A percentile compares a stretch with the other conserved stretches of the same genome.
Conservation (phyloP, 2,113 vertebrate species). For the Brachypteracias leptosomus region DNA sequence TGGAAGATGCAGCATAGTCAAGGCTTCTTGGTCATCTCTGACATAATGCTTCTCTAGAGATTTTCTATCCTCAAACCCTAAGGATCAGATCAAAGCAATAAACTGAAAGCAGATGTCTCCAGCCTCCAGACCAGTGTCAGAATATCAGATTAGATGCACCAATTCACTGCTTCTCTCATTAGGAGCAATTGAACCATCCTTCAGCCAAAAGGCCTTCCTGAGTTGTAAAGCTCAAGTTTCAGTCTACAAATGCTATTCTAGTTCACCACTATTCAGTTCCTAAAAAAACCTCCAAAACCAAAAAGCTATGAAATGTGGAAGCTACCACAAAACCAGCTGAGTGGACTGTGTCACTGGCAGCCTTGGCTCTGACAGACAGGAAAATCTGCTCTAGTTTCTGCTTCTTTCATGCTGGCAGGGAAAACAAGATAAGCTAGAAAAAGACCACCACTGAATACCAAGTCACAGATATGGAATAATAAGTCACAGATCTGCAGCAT, state of each 20-base stretch:
- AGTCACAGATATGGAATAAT: not conserved
- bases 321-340: not conserved
- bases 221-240: not conserved
- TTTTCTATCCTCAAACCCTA: not conserved
- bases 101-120: not conserved
- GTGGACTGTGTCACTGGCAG: not conserved
- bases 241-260: not conserved
- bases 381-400: not conserved
- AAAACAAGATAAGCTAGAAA: not conserved
- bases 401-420: not conserved
- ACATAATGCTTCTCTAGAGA: fast-evolving
- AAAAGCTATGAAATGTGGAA: not conserved
- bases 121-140: fast-evolving
- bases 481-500: not conserved
- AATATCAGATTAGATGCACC: no score
- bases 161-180: not conserved
- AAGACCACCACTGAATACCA: not conserved
- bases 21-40: not conserved
- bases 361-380: not conserved
- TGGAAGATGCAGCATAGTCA: not conserved
- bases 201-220: not conserved
- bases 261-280: not conserved
- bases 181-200: not conserved
- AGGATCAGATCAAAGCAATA: not conserved
- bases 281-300: not conserved